Conservation (phyloP, 2,113 vertebrate genomes). For the Tragelaphus scriptus region DNA sequence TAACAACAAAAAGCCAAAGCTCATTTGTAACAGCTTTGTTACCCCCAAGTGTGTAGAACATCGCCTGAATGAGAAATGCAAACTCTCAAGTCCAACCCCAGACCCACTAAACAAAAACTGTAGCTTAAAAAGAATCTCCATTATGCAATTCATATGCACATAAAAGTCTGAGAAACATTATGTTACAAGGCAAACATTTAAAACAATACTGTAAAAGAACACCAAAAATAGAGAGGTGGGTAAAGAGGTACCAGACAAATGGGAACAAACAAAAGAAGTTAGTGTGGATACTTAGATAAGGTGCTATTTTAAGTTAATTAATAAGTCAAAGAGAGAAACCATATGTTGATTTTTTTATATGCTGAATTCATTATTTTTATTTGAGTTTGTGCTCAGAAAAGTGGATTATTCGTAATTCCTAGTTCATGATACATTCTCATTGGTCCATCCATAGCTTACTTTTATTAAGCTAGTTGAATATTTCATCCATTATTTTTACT, state of each 20-base stretch:
- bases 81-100: not conserved
- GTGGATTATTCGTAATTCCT: not conserved
- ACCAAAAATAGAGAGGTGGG: not conserved
- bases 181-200: not conserved
- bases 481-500: not conserved
- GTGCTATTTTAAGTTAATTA: not conserved
- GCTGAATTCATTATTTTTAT: not conserved
- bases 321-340: not conserved
- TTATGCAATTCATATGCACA: not conserved
- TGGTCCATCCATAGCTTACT: not conserved
- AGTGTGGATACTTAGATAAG: not conserved
- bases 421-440: not conserved
- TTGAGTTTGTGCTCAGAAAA: not conserved
- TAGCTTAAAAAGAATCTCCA: not conserved
- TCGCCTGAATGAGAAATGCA: not conserved
- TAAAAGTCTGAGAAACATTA: not conserved
- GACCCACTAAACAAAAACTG: not conserved
- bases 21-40: not conserved
- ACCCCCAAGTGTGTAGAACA: not conserved
- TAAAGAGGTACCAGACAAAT: not conserved
- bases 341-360: not conserved
- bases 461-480: not conserved
- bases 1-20: not conserved
- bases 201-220: not conserved
- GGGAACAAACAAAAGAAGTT: not conserved